Percentiles rank a stretch among this genome's conserved stretches.
phyloP scores from a whole-genome alignment of 1,140 invertebrate species.

The Pectinophora gossypiella region DNA sequence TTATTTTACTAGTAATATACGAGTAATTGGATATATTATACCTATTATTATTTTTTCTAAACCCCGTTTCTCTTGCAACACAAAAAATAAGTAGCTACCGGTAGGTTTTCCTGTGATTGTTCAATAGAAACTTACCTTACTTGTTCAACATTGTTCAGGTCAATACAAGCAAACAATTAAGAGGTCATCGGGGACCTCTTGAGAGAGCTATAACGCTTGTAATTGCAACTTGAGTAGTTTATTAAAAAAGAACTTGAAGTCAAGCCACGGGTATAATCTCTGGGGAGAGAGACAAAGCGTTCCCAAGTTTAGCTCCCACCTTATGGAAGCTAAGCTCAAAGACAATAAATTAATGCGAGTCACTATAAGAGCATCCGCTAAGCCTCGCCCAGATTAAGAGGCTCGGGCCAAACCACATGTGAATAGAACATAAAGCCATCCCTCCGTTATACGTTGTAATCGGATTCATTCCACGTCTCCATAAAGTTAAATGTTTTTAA shows the following conservation, averaged over 20 bases:
- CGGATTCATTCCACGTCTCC: neutral
- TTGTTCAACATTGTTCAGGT: neutral
- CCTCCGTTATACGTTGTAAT: neutral
- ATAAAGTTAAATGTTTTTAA: neutral
- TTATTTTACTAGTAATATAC: neutral
- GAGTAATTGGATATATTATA: neutral
- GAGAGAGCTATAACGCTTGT: neutral
- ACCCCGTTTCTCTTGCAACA: neutral
- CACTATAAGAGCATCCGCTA: slow-evolving; percentile 21
- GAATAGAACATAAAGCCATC: slow-evolving; percentile 25
- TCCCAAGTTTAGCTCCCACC: slow-evolving; percentile 18
- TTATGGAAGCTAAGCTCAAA: slow-evolving; percentile 24
- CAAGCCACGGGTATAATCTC: neutral
- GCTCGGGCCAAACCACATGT: slow-evolving; percentile 26
- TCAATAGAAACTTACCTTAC: neutral
- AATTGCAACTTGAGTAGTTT: neutral
- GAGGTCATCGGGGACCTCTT: neutral
- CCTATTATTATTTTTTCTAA: too few species aligned
- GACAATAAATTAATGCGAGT: slow-evolving; percentile 39
- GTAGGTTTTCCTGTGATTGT: neutral
- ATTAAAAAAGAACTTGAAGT: neutral
- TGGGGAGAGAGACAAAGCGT: slow-evolving; percentile 8
- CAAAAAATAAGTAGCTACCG: neutral
- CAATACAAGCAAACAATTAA: too few species aligned
- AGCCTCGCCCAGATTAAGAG: slow-evolving; percentile 30